These are phyloP conservation scores for Eolophus roseicapilla DNA, from an alignment of 2,113 vertebrate genomes.

Conservation along the genomic window DNA sequence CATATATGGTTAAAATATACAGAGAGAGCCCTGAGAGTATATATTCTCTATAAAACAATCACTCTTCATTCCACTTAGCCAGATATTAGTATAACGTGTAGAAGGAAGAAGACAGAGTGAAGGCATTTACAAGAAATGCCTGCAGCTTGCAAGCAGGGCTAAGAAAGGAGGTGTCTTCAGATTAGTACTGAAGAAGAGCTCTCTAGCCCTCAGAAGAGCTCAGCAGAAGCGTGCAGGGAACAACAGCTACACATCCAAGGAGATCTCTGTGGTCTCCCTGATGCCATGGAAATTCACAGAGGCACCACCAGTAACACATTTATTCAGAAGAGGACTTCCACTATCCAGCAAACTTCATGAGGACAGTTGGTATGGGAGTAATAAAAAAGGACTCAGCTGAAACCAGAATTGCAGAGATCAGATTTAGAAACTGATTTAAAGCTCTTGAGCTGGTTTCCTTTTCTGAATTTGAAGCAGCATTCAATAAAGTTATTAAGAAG, in stretches of 20 bases:
- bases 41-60: neutral
- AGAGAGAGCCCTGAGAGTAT: neutral
- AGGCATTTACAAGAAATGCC: neutral
- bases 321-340: neutral
- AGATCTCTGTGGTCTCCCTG: neutral
- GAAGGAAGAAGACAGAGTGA: neutral
- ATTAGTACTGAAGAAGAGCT: neutral
- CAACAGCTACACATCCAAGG: accelerated
- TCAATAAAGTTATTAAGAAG: neutral
- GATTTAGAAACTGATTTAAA: neutral
- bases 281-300: neutral
- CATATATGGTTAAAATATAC: neutral
- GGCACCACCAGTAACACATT: neutral
- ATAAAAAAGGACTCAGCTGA: neutral
- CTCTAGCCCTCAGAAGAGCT: neutral
- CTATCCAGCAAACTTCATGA: neutral
- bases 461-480: neutral
- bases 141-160: neutral
- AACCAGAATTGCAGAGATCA: neutral
- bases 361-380: neutral
- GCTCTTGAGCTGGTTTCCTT: neutral
- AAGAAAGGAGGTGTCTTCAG: neutral
- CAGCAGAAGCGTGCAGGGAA: neutral
- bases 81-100: accelerated
- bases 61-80: neutral